Base-by-base conservation (phyloP, 53 echinoderm and acorn worm species). In the Holothuria leucospilota region DNA sequence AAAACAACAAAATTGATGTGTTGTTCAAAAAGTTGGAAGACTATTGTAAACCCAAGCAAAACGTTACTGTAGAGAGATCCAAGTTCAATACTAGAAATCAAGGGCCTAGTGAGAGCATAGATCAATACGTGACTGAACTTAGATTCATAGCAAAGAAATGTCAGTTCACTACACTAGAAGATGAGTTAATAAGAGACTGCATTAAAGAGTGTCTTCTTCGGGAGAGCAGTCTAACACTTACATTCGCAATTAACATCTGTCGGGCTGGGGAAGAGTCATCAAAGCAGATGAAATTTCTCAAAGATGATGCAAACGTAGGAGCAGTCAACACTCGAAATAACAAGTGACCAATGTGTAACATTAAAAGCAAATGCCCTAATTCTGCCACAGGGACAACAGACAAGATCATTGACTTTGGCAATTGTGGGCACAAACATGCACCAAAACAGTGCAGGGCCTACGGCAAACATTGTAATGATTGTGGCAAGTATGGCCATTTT, bases 31-130 rank as follows among this genome's bases (percentile, higher is more conserved):
- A 88, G 56, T 70, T 91, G 16, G 85, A 88, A 46, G 61, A 85
- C 51, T 85, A 88, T 53, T 91, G 92, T 53, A 88, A 77, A 24
- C 92, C 92, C 15, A 91, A 88, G 27, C 84, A 78, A 39, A 91
- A 88, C 64, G 68, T 85, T n/a, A 88, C 88, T 39, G 82, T 63
- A 38, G 64, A 82, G 40, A 62, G 84, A 74, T 74, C 84, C 6
- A 21, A 85, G 62, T 77, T 91, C 59, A 70, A 88, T 64, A 77
- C 51, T 2, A 63, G 69, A 34, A 56, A 65, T 46, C 91, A 91
- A 65, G 70, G 83, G 30, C 39, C 56, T 21, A 84, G 69, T 83
- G 87, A 84, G 62, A 88, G 18, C 60, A 77, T 87, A n/a, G 69
- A 84, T 23, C 62, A 87, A 4, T 91, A 86, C 81, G 82, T 87